Conservation (phyloP, 1,140 invertebrate genomes). For the Lasioglossum baleicum region DNA sequence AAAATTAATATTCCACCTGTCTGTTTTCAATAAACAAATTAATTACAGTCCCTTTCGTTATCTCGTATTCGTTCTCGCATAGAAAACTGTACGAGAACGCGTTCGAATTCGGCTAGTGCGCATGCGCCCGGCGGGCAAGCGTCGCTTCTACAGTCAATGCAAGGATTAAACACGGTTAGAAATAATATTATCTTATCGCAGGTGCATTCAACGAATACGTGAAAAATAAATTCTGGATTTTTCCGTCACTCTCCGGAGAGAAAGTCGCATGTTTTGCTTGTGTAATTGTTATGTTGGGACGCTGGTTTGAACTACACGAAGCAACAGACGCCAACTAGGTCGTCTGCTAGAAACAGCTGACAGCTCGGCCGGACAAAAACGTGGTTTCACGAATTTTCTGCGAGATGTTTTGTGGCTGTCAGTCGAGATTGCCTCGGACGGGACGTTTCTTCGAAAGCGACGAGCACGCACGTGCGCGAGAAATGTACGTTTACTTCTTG, state of each 20-base stretch:
- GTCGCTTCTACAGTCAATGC: conserved; percentile 27
- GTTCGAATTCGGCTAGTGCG: conserved; percentile 19
- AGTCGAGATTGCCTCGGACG: neutral
- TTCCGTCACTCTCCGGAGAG: neutral
- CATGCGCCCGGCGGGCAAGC: conserved; percentile 20
- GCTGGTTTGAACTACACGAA: conserved; percentile 5
- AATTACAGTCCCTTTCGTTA: neutral
- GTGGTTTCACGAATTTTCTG: neutral
- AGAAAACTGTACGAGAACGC: neutral
- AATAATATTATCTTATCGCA: neutral
- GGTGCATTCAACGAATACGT: neutral
- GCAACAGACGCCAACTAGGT: conserved; percentile 49
- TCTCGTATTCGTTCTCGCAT: no score
- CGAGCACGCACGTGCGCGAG: neutral
- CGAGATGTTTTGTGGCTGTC: neutral
- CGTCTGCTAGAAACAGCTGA: conserved; percentile 62
- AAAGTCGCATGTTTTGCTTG: neutral
- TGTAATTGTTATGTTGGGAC: neutral
- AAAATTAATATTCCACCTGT: neutral
- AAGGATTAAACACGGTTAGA: neutral
- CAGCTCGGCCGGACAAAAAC: conserved; percentile 11
- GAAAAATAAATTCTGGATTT: conserved; percentile 8
- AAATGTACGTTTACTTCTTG: neutral
- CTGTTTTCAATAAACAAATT: neutral
- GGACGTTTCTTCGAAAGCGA: neutral